Percentiles rank a stretch among this genome's conserved stretches.
Evolutionary conservation across 2,113 vertebrate genomes (phyloP).

Genomic region (Raja brachyura): DNA sequence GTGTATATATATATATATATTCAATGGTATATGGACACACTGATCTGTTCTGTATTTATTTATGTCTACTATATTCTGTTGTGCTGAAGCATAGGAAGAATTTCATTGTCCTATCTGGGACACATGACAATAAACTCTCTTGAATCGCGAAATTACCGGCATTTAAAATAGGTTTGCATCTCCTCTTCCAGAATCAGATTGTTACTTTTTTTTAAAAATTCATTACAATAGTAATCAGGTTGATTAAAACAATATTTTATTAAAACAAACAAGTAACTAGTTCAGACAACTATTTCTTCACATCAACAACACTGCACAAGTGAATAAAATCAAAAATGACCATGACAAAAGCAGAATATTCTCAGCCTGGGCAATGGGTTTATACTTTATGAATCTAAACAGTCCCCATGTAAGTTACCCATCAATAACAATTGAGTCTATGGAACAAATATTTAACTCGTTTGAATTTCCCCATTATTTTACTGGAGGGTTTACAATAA

Average conservation of each 20-base stretch:
- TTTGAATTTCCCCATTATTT: conserved; percentile 48
- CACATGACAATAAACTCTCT: no score
- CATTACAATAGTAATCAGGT: not conserved
- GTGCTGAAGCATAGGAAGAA: no score
- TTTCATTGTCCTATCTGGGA: no score
- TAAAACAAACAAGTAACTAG: not conserved
- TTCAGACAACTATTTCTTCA: not conserved
- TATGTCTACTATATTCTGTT: no score
- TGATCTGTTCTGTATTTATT: no score
- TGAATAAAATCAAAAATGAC: not conserved
- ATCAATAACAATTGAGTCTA: conserved; percentile 64
- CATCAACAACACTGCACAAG: not conserved
- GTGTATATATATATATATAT: no score
- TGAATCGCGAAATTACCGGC: not conserved
- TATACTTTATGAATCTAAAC: not conserved
- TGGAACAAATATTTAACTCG: conserved; percentile 40
- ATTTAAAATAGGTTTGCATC: not conserved
- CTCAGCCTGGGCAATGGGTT: not conserved
- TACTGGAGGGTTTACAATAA: conserved; percentile 65
- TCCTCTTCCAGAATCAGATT: not conserved
- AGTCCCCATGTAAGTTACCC: conserved; percentile 10
- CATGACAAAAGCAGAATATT: not conserved
- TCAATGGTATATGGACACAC: no score
- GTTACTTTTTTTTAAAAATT: not conserved
- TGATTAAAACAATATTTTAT: conserved; percentile 2